Base-by-base conservation (phyloP, 2,888 invertebrate species). In the Oscheius sp. region DNA sequence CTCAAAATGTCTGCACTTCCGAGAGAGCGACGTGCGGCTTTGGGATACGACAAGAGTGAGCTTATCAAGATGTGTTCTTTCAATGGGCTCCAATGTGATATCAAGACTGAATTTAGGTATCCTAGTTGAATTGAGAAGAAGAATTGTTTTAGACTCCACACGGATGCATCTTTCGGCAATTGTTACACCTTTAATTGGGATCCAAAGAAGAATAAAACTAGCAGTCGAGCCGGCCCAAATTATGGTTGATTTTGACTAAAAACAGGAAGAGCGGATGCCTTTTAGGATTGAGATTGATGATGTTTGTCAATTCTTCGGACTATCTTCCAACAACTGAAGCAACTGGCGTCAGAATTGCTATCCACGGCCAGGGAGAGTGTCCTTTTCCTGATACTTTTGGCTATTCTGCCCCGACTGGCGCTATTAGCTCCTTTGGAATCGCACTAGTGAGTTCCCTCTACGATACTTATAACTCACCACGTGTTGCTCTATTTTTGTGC, bases 311-410 rank as follows among this genome's bases (percentile, higher is more conserved):
- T 55, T 69, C 82, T 0, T 80, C 84, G 0, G 86, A 86, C 48
- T 86, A 86, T 55, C 72, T 86, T 23, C 85, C 86, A 4, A 86
- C 84, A 0, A 86, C 84, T 0, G 83, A 86, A 70, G 82, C 84
- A 0, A 73, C 75, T 6, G 84, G 84, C n/a, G 85, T 86, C 8
- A 69, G 84, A 27, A 83, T 86, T 15, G 84, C 84, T 4, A 86
- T 86, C 25, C 86, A 86, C 65, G 83, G 78, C 20, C 76, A 78
- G 52, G 68, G 50, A 27, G 81, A 84, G 37, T 80, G 72, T 27
- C 86, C 86, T 0, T 86, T 85, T 58, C 86, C 86, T 0, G 86
- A 86, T 58, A 82, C 84, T 1, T 86, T 86, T 50, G 86, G 86
- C 0, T 85, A 84, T 66, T 80, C 80, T 0, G 84, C 84, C 6